Evolutionary conservation across 1,140 invertebrate genomes (phyloP), one percentile per base, ranked within the genome.

Genomic region (Ips nitidus): DNA sequence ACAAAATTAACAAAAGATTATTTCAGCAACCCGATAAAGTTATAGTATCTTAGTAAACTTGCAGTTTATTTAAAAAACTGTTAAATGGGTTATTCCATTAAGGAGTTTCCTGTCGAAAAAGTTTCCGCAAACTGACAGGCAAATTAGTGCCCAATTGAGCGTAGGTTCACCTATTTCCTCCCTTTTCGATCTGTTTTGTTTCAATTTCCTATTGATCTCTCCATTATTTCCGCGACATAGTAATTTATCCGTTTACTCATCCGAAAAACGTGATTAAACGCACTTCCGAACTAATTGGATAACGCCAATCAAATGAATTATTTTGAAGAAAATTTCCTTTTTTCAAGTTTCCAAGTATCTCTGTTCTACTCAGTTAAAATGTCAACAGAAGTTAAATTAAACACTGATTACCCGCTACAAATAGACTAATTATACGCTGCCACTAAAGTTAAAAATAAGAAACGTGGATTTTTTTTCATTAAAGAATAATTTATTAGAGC

Each of bases 151-250:
- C 45, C 7, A 50, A 50, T 50, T 50, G 45, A 50, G 22, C 45
- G 45, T 50, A 22, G 45, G 45, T 22, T 50, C 53, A 37, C 53
- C 53, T 56, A 56, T 56, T 56, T 56, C 53, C 53, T 56, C 36
- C 38, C 38, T 37, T 22, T 56, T 56, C 38, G 53, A 38, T 56
- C 53, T 7, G 38, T 56, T 56, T 56, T 56, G 53, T 40, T 56
- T 56, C 53, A 56, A 56, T 37, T 56, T 56, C 38, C 22, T 7
- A 56, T 56, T 36, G 53, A 39, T 37, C 53, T 56, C 22, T 56
- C 53, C 53, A 56, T 36, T 56, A 56, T 56, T 56, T 56, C 53
- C 53, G 53, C 36, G 22, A 38, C 22, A 50, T 50, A 8, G 45
- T 50, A 50, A 50, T 50, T 50, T 50, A 50, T 50, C 3, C n/a